Evolutionary conservation across 2,113 vertebrate genomes (phyloP).

Genomic region (Narcine bancroftii): DNA sequence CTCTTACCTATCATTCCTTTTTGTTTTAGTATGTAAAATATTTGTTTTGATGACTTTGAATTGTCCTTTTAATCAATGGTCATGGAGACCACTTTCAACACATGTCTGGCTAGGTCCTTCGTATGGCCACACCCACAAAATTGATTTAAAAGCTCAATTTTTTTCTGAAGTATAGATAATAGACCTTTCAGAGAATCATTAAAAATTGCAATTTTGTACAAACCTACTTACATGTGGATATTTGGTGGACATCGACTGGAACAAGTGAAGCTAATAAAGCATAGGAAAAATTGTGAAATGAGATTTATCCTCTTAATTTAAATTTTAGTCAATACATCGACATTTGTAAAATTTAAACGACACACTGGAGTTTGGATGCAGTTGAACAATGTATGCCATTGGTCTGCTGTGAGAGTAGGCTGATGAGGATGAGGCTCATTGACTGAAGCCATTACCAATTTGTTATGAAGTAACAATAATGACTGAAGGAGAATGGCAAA

Average conservation of each 20-base stretch:
- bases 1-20: no score
- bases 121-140: no score
- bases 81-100: no score
- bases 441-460: neutral
- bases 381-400: neutral
- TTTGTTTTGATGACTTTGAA: no score
- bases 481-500: neutral
- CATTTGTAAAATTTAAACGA: neutral
- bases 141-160: neutral
- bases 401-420: neutral
- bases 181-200: neutral
- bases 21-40: no score
- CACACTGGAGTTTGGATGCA: neutral
- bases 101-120: no score
- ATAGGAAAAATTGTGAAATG: constrained; percentile 1
- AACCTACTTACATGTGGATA: neutral
- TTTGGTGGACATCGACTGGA: neutral
- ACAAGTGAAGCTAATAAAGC: neutral
- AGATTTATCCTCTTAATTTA: neutral
- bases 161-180: neutral
- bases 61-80: no score
- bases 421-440: constrained; percentile 2
- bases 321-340: neutral
- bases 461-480: constrained; percentile 11
- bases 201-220: neutral